These are phyloP conservation scores for Hydropsyche betteni DNA, from an alignment of 2,888 invertebrate genomes.

Conservation along the genomic window DNA sequence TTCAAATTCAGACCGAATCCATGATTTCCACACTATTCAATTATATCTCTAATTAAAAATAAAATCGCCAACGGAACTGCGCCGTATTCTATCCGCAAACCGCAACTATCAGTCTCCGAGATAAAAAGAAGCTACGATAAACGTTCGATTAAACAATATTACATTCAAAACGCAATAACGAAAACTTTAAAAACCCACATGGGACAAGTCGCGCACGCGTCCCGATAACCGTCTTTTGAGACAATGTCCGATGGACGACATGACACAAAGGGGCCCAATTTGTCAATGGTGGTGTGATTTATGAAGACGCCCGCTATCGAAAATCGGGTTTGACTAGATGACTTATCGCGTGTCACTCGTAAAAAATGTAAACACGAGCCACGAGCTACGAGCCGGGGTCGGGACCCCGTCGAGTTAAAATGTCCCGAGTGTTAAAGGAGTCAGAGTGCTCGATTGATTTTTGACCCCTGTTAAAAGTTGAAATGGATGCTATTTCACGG, in stretches of 20 bases:
- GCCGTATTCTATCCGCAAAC: too few species aligned
- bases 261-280: slow-evolving; percentile 13
- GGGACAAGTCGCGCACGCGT: too few species aligned
- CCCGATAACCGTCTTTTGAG: too few species aligned
- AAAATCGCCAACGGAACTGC: too few species aligned
- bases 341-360: slow-evolving; percentile 33
- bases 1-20: too few species aligned
- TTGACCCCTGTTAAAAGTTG: slow-evolving; percentile 15
- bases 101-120: too few species aligned
- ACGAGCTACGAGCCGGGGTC: slow-evolving; percentile 33
- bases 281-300: slow-evolving; percentile 35
- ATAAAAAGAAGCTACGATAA: too few species aligned
- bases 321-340: slow-evolving; percentile 41
- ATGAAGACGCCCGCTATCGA: slow-evolving; percentile 38
- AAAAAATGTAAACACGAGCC: slow-evolving; percentile 41
- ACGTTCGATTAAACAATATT: too few species aligned
- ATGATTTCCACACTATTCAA: too few species aligned
- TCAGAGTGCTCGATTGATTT: neutral
- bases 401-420: slow-evolving; percentile 19
- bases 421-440: too few species aligned
- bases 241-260: slow-evolving; percentile 5
- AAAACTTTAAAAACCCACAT: neutral
- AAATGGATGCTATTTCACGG: slow-evolving; percentile 4
- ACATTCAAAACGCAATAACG: neutral
- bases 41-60: too few species aligned